Base-by-base conservation (phyloP, 2,113 vertebrate species). In the Suncus etruscus region DNA sequence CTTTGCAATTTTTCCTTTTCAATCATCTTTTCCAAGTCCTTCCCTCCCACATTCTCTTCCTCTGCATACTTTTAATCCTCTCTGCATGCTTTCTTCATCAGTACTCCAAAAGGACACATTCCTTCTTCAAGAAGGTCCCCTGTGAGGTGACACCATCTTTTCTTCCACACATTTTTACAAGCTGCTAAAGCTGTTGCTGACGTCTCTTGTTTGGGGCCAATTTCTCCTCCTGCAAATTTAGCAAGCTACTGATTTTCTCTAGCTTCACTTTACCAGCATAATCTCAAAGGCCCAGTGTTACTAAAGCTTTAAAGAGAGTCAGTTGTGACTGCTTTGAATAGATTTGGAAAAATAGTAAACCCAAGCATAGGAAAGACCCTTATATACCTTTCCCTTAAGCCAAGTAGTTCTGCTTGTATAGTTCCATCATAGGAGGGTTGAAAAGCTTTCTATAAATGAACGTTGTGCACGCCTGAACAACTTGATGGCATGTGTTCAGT, bases 181-280 rank as follows among this genome's bases (percentile, higher is more conserved):
- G 68, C 63, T 89, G 45, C 24, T 93, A 24, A 8, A 39, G 88
- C 12, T 6, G 10, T 45, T 10, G 12, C 29, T 74, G 87, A 81
- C 9, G 29, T 81, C 32, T 7, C 86, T 79, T 20, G 10, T 47
- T 54, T 90, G 66, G 18, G 65, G 15, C 48, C 48, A 2, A 2
- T 83, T 39, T 45, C 11, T 5, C 8, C 20, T 24, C 32, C 27
- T 24, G 1, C 32, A 82, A 25, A 86, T 75, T 86, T n/a, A 7
- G 0, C 15, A 54, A 93, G 65, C 58, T 86, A 11, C 65, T 82
- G 58, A 88, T 79, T 94, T 87, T 70, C 80, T 92, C 72, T 47
- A 91, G 48, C 50, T 84, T 27, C 87, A 61, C 0, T 83, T 87
- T 79, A 82, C 86, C 68, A 91, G 51, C 65, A 81, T 87, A 72